Conservation (phyloP, 2,113 vertebrate species). For the Baryphthengus martii region DNA sequence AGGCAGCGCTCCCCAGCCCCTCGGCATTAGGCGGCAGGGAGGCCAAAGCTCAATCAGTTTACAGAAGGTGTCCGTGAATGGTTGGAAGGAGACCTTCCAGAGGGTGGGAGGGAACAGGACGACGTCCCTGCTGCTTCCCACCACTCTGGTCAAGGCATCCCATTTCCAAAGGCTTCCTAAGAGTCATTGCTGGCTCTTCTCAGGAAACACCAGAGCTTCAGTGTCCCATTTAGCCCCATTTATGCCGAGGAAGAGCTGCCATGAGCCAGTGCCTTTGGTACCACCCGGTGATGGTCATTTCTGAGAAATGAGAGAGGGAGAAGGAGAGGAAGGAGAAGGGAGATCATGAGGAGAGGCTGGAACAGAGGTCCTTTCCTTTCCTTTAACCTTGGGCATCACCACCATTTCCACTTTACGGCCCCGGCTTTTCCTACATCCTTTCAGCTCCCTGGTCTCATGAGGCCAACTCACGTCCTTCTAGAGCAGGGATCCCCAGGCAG, state of each 20-base stretch:
- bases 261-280: background rate
- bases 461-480: background rate
- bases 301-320: background rate
- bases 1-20: background rate
- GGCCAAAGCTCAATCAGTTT: background rate
- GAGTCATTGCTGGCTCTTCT: background rate
- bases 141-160: rapidly evolving
- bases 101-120: background rate
- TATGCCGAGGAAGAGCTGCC: background rate
- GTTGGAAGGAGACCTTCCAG: background rate
- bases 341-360: background rate
- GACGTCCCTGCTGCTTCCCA: background rate
- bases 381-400: background rate
- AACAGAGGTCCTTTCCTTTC: background rate
- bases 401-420: background rate
- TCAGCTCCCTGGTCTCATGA: background rate
- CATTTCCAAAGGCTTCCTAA: background rate
- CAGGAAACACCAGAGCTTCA: background rate
- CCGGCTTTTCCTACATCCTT: background rate
- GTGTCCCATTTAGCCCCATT: rapidly evolving
- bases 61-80: background rate
- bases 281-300: background rate
- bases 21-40: background rate
- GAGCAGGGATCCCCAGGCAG: background rate
- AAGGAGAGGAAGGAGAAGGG: background rate